Conservation (phyloP, 2,113 vertebrate genomes). For the Sula dactylatra region DNA sequence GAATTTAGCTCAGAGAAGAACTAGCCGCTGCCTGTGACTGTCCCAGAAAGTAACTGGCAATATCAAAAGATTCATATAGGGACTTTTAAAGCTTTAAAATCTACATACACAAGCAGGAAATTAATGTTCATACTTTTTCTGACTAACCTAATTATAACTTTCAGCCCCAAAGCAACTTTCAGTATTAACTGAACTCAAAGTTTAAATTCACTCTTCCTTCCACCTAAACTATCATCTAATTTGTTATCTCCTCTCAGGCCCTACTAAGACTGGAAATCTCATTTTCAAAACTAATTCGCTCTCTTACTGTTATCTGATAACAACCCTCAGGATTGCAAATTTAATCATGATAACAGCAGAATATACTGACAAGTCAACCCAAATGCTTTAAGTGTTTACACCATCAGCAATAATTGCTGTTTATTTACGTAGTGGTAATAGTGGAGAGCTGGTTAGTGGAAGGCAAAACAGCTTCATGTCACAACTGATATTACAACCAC, state of each 20-base stretch:
- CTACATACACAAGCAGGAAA: slow-evolving; percentile 32
- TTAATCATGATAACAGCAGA: neutral
- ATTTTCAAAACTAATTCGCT: neutral
- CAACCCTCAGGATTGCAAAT: neutral
- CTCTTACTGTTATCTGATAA: neutral
- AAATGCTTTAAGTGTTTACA: neutral
- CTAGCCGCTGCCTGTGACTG: slow-evolving; percentile 32
- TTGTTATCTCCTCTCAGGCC: neutral
- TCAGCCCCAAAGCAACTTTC: neutral
- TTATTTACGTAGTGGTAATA: neutral
- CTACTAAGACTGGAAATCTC: neutral
- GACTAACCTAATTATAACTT: slow-evolving; percentile 30
- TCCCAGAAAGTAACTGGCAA: slow-evolving; percentile 43
- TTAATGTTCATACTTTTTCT: slow-evolving; percentile 13
- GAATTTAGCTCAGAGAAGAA: slow-evolving; percentile 55
- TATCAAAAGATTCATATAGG: neutral
- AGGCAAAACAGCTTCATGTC: neutral
- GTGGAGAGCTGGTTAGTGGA: neutral
- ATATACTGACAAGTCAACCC: neutral
- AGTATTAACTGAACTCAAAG: slow-evolving; percentile 7
- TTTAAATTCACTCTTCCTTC: neutral
- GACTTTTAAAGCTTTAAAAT: slow-evolving; percentile 36
- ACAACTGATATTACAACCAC: neutral
- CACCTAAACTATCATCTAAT: neutral
- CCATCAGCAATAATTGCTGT: neutral